These are phyloP conservation scores for Xyrichtys novacula DNA, from an alignment of 2,797 vertebrate genomes.

Conservation along the genomic window DNA sequence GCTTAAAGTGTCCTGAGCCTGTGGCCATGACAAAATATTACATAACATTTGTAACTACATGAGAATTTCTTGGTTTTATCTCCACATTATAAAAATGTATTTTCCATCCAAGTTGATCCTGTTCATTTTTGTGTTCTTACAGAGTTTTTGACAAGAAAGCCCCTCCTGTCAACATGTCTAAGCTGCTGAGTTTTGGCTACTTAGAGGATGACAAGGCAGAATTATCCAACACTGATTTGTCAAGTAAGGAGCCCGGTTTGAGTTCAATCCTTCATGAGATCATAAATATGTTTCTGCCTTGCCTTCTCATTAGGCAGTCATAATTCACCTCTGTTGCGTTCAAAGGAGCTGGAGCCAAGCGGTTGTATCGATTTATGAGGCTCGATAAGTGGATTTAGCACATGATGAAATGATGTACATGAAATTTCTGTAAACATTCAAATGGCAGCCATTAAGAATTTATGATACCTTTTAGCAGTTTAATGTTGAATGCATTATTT, in stretches of 20 bases:
- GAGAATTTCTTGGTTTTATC: slow-evolving; percentile 7
- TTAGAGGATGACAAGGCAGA: slow-evolving; percentile 56
- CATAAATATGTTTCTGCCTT: slow-evolving; percentile 10
- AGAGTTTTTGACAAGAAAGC: slow-evolving; percentile 77
- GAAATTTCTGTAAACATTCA: slow-evolving; percentile 24
- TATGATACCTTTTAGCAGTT: slow-evolving; percentile 22
- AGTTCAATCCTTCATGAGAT: neutral
- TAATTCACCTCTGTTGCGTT: slow-evolving; percentile 13
- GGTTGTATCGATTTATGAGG: slow-evolving; percentile 32
- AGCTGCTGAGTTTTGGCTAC: slow-evolving; percentile 84
- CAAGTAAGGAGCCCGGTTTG: slow-evolving; percentile 54
- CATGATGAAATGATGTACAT: slow-evolving; percentile 22
- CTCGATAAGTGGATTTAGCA: slow-evolving; percentile 6
- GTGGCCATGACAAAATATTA: neutral
- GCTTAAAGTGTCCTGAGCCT: neutral
- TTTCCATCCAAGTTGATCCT: slow-evolving; percentile 5
- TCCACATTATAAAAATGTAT: neutral
- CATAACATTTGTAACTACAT: neutral
- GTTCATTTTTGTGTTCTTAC: slow-evolving; percentile 24
- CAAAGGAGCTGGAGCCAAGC: slow-evolving; percentile 35
- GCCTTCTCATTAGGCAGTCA: slow-evolving; percentile 31
- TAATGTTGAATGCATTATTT: slow-evolving; percentile 20
- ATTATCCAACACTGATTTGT: slow-evolving; percentile 34
- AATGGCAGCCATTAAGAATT: slow-evolving; percentile 17
- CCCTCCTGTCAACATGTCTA: slow-evolving; percentile 80